Evolutionary conservation across 2,888 invertebrate species (phyloP).

Genomic region (Torymus auratus): DNA sequence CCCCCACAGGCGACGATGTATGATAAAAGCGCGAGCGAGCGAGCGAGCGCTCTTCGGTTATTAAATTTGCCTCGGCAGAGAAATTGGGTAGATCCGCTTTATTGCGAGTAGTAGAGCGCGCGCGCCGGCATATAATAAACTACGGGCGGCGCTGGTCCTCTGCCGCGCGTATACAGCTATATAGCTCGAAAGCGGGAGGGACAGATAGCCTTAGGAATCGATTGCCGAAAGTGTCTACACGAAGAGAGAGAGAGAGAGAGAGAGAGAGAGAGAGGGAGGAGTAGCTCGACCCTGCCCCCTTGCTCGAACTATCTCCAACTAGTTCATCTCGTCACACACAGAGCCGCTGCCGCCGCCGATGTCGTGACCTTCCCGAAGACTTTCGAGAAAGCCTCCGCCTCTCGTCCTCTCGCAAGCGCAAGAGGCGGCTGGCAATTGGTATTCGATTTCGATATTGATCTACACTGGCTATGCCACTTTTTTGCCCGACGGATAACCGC

Average conservation of each 20-base stretch:
- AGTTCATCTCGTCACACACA: conserved; percentile 63
- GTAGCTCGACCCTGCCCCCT: conserved; percentile 64
- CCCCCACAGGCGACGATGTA: not conserved
- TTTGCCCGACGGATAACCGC: not conserved
- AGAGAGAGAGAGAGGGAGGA: conserved; percentile 33
- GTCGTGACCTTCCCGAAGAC: conserved; percentile 65
- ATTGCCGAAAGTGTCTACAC: conserved; percentile 22
- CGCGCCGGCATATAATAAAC: not conserved
- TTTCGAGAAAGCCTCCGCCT: conserved; percentile 58
- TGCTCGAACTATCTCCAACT: conserved; percentile 63
- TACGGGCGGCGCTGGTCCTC: not conserved
- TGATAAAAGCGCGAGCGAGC: conserved; percentile 7
- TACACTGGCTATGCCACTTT: not conserved
- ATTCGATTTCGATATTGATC: conserved; percentile 44
- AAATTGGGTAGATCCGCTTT: conserved; percentile 18
- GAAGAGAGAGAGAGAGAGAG: conserved; percentile 14
- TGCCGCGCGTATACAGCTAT: no score
- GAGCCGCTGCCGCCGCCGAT: conserved; percentile 61
- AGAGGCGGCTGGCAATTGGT: conserved; percentile 12
- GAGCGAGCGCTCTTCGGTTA: conserved; percentile 5
- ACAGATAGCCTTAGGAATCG: conserved; percentile 22
- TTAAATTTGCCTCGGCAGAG: not conserved
- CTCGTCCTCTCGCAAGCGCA: not conserved
- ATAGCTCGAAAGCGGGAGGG: no score
- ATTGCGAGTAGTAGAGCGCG: not conserved